Base-by-base conservation (phyloP, 2,888 invertebrate species). In the Aplocera efformata region DNA sequence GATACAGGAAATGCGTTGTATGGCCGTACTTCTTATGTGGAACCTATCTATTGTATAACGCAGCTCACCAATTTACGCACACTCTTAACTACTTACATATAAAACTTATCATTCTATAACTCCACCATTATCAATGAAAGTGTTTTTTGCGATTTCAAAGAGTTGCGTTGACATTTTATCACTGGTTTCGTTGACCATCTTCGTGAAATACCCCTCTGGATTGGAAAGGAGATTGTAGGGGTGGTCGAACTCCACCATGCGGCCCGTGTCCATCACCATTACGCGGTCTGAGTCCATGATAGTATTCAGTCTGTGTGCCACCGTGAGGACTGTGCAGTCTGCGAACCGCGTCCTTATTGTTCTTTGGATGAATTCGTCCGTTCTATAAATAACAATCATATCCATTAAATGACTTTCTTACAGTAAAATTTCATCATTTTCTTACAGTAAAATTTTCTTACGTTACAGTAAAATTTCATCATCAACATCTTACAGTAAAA, bases 281-380 rank as follows among this genome's bases (percentile, higher is more conserved):
- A 97, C 93, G 45, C 93, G 90, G 81, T 97, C 96, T 0, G 95
- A 96, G 77, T 98, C 97, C 93, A 98, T 97, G 49, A 98, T 94
- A 0, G 97, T 98, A 72, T 97, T 93, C 17, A 98, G 88, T 26
- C 98, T 90, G 80, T 98, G 97, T 3, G 97, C 97, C 22, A 98
- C 96, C 0, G 97, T 97, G 25, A 98, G 79, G 6, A 98, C 96
- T 0, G 97, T 96, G 74, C 96, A 97, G 10, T 93, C 83, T 7
- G 90, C 89, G 70, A 97, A 97, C 63, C 94, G 94, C 25, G 88
- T 89, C 39, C 96, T 89, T 40, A 97, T 96, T 0, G 96, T 95
- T 65, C 89, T 90, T 75, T 96, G 97, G 60, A 97, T 97, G 42
- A 97, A 88, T 30, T 90, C 91, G 74, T 97, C 96, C 7, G 96